phyloP scores from a whole-genome alignment of 2,113 vertebrate genomes.

The Polypterus bichir region DNA sequence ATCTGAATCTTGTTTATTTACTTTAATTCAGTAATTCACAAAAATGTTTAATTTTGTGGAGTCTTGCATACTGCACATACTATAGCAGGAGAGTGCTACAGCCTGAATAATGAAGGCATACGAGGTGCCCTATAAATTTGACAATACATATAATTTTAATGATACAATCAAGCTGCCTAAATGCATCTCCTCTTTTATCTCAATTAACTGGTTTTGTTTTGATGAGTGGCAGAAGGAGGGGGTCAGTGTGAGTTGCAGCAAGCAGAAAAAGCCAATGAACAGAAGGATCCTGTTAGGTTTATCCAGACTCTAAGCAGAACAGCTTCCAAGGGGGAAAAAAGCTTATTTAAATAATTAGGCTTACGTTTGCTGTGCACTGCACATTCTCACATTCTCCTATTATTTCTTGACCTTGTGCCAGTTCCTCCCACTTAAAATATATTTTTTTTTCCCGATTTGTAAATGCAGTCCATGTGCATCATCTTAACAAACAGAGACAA shows the following conservation, averaged over 20 bases:
- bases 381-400: constrained; percentile 66
- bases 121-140: background rate
- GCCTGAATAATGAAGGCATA: background rate
- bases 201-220: constrained; percentile 40
- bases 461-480: constrained; percentile 58
- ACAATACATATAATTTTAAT: background rate
- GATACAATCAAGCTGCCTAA: constrained; percentile 9
- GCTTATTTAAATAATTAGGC: constrained; percentile 66
- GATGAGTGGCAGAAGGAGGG: constrained; percentile 60
- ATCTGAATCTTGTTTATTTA: no score
- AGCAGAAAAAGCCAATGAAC: constrained; percentile 60
- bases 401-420: constrained; percentile 67
- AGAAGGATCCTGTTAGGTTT: constrained; percentile 65
- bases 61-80: no score
- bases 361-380: constrained; percentile 45
- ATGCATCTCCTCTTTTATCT: constrained; percentile 10
- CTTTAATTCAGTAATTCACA: no score
- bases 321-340: constrained; percentile 44
- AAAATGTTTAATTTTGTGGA: no score
- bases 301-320: constrained; percentile 58
- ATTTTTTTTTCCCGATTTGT: constrained; percentile 49
- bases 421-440: constrained; percentile 65
- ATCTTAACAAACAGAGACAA: constrained; percentile 53
- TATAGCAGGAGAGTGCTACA: no score
- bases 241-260: constrained; percentile 62